Conservation (phyloP, 2,797 vertebrate species). For the Mycteria americana region DNA sequence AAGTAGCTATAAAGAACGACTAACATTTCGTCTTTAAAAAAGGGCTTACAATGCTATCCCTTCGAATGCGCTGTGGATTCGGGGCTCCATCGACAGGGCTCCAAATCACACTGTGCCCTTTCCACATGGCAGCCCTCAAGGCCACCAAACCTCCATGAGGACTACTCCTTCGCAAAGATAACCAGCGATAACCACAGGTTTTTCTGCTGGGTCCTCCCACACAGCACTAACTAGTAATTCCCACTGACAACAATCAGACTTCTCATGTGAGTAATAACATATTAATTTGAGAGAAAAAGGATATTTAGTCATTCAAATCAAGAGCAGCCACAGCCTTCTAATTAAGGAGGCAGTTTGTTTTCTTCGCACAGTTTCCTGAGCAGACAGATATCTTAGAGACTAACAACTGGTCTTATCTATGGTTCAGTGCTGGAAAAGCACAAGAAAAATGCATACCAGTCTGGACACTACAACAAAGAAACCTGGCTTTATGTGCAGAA, state of each 20-base stretch:
- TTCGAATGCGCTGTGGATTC: background rate
- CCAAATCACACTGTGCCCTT: background rate
- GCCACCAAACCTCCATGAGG: background rate
- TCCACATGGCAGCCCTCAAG: background rate
- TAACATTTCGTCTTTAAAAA: background rate
- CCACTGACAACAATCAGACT: background rate
- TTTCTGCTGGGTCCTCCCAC: background rate
- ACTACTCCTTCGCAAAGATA: background rate
- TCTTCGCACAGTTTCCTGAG: background rate
- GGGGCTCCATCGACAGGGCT: background rate
- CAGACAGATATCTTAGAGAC: background rate
- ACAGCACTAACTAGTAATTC: background rate
- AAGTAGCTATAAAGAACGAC: background rate
- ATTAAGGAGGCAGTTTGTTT: conserved; percentile 31
- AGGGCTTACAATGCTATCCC: background rate
- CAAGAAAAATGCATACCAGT: background rate
- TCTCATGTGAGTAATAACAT: background rate
- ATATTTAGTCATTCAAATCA: background rate
- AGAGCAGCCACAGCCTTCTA: background rate
- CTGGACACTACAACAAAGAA: background rate
- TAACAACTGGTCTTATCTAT: background rate
- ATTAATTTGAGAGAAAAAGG: background rate
- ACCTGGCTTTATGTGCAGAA: background rate
- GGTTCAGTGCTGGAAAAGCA: background rate
- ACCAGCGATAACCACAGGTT: background rate